These are phyloP conservation scores for Bicyclus anynana DNA, from an alignment of 1,140 invertebrate genomes.

Conservation along the genomic window DNA sequence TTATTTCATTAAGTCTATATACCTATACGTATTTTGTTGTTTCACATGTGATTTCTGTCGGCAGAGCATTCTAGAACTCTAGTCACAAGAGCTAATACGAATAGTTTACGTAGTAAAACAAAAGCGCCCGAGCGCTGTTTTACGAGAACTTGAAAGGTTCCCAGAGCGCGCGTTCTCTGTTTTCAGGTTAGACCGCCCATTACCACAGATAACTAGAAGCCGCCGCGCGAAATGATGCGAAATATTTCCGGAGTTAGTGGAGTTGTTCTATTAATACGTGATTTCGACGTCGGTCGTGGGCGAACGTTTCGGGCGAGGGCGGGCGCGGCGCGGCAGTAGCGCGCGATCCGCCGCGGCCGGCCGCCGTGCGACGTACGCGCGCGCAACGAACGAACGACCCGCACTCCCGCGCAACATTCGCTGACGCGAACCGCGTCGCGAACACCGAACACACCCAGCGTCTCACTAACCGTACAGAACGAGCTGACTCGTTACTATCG, in stretches of 20 bases:
- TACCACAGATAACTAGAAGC: constrained; percentile 56
- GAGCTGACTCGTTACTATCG: no score
- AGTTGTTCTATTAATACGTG: constrained; percentile 74
- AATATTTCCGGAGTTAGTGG: constrained; percentile 75
- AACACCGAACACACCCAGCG: constrained; percentile 3
- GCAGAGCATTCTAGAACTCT: no score
- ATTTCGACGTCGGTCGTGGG: constrained; percentile 68
- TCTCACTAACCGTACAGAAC: not conserved
- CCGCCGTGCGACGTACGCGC: constrained; percentile 68
- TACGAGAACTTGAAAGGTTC: not conserved
- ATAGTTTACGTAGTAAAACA: no score
- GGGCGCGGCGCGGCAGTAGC: constrained; percentile 61
- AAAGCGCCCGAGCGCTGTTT: no score
- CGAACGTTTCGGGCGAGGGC: constrained; percentile 63
- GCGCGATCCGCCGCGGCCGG: constrained; percentile 69
- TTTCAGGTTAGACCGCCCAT: constrained; percentile 32
- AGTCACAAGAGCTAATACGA: no score
- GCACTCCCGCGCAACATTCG: constrained; percentile 61
- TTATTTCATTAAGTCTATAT: no score
- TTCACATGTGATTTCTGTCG: no score
- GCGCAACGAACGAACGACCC: constrained; percentile 74
- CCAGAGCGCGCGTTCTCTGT: not conserved
- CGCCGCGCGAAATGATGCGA: constrained; percentile 69
- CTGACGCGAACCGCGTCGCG: constrained; percentile 47
- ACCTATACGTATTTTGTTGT: no score